Percentiles rank a stretch among this genome's conserved stretches.
These are phyloP conservation scores for Heliocidaris tuberculata DNA, from an alignment of 35 echinoderm and acorn worm genomes.

Conservation along the genomic window DNA sequence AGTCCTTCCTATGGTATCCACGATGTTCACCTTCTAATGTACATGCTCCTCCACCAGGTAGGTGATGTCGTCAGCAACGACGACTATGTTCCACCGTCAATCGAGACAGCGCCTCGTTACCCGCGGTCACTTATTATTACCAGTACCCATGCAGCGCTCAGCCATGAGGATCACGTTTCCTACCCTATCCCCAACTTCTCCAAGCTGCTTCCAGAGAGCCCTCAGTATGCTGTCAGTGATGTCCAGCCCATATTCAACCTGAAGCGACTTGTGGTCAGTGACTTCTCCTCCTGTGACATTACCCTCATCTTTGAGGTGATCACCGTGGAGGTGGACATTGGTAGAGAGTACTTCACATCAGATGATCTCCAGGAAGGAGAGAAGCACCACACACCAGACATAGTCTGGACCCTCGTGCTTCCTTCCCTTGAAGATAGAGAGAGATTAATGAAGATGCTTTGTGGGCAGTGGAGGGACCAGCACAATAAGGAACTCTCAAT, in stretches of 20 bases:
- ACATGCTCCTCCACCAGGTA: slow-evolving; percentile 65
- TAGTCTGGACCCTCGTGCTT: slow-evolving; percentile 78
- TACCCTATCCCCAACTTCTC: slow-evolving; percentile 91
- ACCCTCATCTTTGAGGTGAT: slow-evolving; percentile 90
- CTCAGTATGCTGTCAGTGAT: slow-evolving; percentile 71
- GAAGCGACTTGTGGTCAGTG: slow-evolving; percentile 76
- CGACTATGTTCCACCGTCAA: neutral
- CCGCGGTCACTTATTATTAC: slow-evolving; percentile 79
- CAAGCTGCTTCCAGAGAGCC: slow-evolving; percentile 72
- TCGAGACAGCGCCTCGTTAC: slow-evolving; percentile 1
- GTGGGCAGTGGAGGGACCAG: slow-evolving; percentile 81
- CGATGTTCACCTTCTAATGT: slow-evolving; percentile 68
- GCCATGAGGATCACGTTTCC: slow-evolving; percentile 89
- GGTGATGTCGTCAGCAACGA: slow-evolving; percentile 33
- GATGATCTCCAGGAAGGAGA: slow-evolving; percentile 47
- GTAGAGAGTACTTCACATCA: slow-evolving; percentile 79
- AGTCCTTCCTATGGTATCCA: slow-evolving; percentile 51
- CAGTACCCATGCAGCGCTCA: slow-evolving; percentile 75
- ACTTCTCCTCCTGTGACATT: slow-evolving; percentile 73
- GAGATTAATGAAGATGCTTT: slow-evolving; percentile 83
- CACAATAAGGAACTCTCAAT: slow-evolving; percentile 78
- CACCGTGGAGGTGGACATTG: slow-evolving; percentile 90
- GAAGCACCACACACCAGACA: slow-evolving; percentile 62
- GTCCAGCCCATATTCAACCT: slow-evolving; percentile 63
- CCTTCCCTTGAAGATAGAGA: slow-evolving; percentile 87